Evolutionary conservation across 2,113 vertebrate species (phyloP), one percentile per base, ranked within the genome.

Genomic region (Pyxicephalus adspersus): DNA sequence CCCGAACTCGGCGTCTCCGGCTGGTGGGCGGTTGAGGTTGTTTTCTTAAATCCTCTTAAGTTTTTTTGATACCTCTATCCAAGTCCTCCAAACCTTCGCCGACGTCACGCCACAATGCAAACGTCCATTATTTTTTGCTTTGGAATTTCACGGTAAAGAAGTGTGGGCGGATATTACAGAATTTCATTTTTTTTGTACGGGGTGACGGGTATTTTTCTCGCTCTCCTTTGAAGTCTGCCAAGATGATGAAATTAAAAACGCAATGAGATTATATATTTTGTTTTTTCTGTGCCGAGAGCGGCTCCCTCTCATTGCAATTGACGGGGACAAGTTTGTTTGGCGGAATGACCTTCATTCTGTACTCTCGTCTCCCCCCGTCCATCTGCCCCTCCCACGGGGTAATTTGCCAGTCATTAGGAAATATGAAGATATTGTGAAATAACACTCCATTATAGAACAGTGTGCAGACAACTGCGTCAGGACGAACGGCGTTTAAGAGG

Each of bases 21-120:
- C 54, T 65, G 64, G 51, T 60, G 73, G 73, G 73, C 8, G 71
- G 54, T 34, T 29, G 57, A 60, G 54, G 20, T 34, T 68, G 52
- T 54, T 54, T 25, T 13, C 29, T 70, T 11, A 60, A 79, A 79
- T 57, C 77, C 54, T 68, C 65, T 79, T 79, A 79, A n/a, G 17
- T n/a, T n/a, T 58, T 60, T 57, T 45, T 70, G 54, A 79, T 68
- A 68, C 28, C 64, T 57, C 22, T 68, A 19, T 68, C 65, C 54
- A 34, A 60, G 28, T 58, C 18, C 57, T 70, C 54, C 54, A 61
- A 79, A 60, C 51, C 60, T 70, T 64, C 65, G 17, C 25, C 45
- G 60, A 60, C 23, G 54, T 52, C 45, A 77, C 23, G 13, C 23
- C 25, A 75, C 70, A 82, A 82, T 75, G 29, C 60, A 52, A 28